Base-by-base conservation (phyloP, 2,888 invertebrate genomes). In the Microplitis manilae region DNA sequence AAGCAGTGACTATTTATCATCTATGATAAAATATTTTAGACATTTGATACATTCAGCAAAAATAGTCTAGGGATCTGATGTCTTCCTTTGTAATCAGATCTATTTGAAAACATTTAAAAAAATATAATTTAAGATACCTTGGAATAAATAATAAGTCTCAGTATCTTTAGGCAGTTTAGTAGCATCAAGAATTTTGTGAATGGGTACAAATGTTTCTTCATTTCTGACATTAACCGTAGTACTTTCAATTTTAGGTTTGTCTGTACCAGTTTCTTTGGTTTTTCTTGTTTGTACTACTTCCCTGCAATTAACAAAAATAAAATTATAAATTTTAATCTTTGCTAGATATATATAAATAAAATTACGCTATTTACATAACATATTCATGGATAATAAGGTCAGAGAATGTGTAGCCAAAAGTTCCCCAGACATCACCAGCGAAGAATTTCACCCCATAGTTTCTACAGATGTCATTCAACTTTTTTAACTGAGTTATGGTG, bases 381-480 rank as follows among this genome's bases (percentile, higher is more conserved):
- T 93, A 97, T 83, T 94, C 93, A 86, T 97, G 97, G 74, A 94
- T 93, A 68, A 95, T 94, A 68, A 98, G 93, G 91, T 99, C 98
- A 13, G 96, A 93, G 89, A 98, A 97, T 87, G 95, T 94, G 90
- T 94, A 98, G 0, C 98, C 98, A 90, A 96, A 96, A 91, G 94
- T 95, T 65, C 99, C 99, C 94, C 96, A 97, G 9, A 97, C 96
- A 90, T 97, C 97, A 0, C 96, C 96, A 83, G 95, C 94, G 84
- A 97, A 95, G 87, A 98, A 97, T 86, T 96, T 95, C 30, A 96
- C 93, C 67, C 93, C 93, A 73, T 93, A 92, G 74, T 94, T 92
- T 9, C 95, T 93, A 85, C 97, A 97, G 65, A 94, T 92, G 41
- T 93, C 92, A 90, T 97, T 95, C 59, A 98, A 93, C 80, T 94